Evolutionary conservation across 53 echinoderm and acorn worm species (phyloP).

Genomic region (Actinopyga echinites): DNA sequence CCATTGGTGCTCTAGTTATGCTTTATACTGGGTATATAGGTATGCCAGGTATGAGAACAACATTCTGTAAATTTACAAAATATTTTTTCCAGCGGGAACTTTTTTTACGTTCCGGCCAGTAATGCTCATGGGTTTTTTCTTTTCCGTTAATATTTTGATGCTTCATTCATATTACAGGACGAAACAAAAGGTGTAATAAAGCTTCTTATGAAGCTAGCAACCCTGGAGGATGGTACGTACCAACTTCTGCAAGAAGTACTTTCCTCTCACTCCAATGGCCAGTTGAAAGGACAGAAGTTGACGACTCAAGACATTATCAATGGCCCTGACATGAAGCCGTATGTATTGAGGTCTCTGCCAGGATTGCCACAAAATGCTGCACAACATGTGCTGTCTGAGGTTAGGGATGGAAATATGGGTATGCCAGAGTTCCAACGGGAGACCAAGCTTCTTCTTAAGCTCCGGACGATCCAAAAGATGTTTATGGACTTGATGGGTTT

Average conservation of each 20-base stretch:
- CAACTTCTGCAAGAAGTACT: slow-evolving; percentile 18
- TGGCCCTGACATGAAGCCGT: slow-evolving; percentile 15
- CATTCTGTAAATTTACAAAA: too few relatives aligned
- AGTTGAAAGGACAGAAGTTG: slow-evolving; percentile 25
- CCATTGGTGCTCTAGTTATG: too few relatives aligned
- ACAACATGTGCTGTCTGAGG: slow-evolving; percentile 3
- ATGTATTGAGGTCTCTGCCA: not conserved
- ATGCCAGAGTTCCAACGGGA: not conserved
- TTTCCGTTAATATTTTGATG: too few relatives aligned
- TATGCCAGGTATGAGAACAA: too few relatives aligned
- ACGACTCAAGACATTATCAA: not conserved
- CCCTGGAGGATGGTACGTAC: not conserved
- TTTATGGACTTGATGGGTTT: not conserved
- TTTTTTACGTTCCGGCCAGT: too few relatives aligned
- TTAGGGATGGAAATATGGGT: not conserved
- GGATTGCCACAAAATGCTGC: not conserved
- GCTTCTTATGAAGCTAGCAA: slow-evolving; percentile 14
- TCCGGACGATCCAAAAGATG: not conserved
- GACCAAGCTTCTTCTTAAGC: not conserved
- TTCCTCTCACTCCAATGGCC: not conserved
- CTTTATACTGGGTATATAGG: too few relatives aligned
- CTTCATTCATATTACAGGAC: too few relatives aligned
- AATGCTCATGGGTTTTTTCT: too few relatives aligned
- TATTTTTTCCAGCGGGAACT: too few relatives aligned
- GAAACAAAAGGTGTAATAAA: not conserved